Evolutionary conservation across 2,888 invertebrate species (phyloP).

Genomic region (Phengaris alcon): DNA sequence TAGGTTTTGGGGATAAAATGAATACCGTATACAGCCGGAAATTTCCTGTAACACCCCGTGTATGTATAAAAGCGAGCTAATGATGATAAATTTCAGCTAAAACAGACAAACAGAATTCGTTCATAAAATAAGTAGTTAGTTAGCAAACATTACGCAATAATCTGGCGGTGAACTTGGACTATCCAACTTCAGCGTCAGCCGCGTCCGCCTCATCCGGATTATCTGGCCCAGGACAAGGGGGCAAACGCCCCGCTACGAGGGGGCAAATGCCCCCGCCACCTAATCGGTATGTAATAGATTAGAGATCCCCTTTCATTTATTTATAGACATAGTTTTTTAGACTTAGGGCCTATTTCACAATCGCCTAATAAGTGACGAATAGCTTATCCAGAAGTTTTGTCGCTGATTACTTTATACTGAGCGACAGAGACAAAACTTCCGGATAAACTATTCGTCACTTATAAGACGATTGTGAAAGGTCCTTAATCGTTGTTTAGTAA

Average conservation of each 20-base stretch:
- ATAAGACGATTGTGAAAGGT: too few species aligned
- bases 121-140: slow-evolving; percentile 13
- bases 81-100: too few species aligned
- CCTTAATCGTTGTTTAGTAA: too few species aligned
- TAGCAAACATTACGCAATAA: neutral
- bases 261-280: slow-evolving; percentile 25
- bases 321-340: neutral
- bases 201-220: slow-evolving; percentile 35
- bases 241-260: neutral
- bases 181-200: slow-evolving; percentile 33
- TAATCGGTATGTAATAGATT: slow-evolving; percentile 8
- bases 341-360: neutral
- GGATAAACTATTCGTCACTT: too few species aligned
- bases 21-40: too few species aligned
- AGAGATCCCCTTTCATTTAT: neutral
- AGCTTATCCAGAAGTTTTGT: too few species aligned
- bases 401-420: too few species aligned
- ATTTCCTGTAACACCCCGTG: too few species aligned
- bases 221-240: slow-evolving; percentile 28
- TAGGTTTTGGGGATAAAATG: too few species aligned
- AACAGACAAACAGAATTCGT: neutral
- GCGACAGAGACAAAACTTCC: too few species aligned
- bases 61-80: too few species aligned
- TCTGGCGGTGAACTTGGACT: slow-evolving; percentile 32
- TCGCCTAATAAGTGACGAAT: too few species aligned